These are phyloP conservation scores for Xylocampa areola DNA, from an alignment of 2,888 invertebrate genomes.

Conservation along the genomic window DNA sequence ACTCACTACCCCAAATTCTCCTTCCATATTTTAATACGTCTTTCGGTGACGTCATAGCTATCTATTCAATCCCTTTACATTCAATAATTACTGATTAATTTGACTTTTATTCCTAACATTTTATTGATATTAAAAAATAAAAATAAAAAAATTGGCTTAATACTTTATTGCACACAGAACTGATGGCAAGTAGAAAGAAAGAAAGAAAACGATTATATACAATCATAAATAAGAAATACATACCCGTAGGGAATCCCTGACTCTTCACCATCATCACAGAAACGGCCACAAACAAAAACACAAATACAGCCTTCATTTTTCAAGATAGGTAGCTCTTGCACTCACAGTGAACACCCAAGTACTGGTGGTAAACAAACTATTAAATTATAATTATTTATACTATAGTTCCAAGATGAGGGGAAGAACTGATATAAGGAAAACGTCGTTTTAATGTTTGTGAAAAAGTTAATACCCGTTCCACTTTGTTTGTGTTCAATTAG, in stretches of 20 bases:
- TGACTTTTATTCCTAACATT: no score
- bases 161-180: no score
- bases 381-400: slow-evolving; percentile 28
- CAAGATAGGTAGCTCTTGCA: slow-evolving; percentile 6
- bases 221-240: slow-evolving; percentile 35
- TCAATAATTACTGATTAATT: no score
- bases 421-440: slow-evolving; percentile 43
- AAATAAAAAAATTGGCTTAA: no score
- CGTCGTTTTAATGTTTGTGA: neutral
- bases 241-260: slow-evolving; percentile 68
- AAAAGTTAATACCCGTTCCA: slow-evolving; percentile 22
- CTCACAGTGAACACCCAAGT: neutral
- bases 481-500: neutral
- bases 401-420: slow-evolving; percentile 10
- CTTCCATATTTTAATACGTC: no score
- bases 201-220: no score
- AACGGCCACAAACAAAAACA: slow-evolving; percentile 49
- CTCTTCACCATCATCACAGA: slow-evolving; percentile 48
- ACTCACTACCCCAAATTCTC: no score
- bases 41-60: no score
- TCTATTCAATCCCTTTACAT: no score
- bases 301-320: slow-evolving; percentile 62
- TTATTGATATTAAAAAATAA: no score
- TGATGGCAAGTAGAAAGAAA: no score
- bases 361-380: slow-evolving; percentile 4